These are phyloP conservation scores for Pachliopta kotzebuea DNA, from an alignment of 2,888 invertebrate genomes.

Conservation along the genomic window DNA sequence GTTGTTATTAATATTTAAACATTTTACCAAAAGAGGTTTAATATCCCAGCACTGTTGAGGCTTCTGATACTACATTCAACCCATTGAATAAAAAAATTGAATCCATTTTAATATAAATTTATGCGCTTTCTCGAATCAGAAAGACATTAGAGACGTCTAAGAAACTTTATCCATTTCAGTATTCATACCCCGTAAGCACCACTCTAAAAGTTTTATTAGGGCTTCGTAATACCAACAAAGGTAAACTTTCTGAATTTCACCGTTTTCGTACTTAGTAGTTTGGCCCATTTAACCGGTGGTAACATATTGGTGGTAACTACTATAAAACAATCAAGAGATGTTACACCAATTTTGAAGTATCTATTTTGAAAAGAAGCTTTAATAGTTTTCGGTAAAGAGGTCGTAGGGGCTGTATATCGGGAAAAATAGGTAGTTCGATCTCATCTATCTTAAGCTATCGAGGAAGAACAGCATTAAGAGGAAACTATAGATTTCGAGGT, in stretches of 20 bases:
- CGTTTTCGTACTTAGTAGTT: constrained; percentile 26
- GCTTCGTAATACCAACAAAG: constrained; percentile 28
- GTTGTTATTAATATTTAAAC: too few relatives aligned
- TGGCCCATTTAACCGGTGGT: constrained; percentile 9
- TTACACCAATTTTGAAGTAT: too few relatives aligned
- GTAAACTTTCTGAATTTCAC: constrained; percentile 27
- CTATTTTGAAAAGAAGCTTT: too few relatives aligned
- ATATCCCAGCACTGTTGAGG: too few relatives aligned
- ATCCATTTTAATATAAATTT: constrained; percentile 62
- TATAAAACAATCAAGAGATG: background rate
- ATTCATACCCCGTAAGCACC: constrained; percentile 34
- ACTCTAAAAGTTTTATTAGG: constrained; percentile 36
- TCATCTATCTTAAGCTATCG: too few relatives aligned
- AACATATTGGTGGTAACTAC: background rate
- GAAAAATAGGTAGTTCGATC: too few relatives aligned
- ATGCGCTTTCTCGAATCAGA: constrained; percentile 53
- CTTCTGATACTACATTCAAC: background rate
- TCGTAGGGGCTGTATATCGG: too few relatives aligned
- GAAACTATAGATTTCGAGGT: too few relatives aligned
- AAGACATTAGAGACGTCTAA: constrained; percentile 52
- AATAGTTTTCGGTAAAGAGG: too few relatives aligned
- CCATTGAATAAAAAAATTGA: constrained; percentile 25
- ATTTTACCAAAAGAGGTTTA: too few relatives aligned
- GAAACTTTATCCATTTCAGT: constrained; percentile 45
- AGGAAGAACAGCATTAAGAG: too few relatives aligned